Base-by-base conservation (phyloP, 2,797 vertebrate genomes). In the Myioborus miniatus region DNA sequence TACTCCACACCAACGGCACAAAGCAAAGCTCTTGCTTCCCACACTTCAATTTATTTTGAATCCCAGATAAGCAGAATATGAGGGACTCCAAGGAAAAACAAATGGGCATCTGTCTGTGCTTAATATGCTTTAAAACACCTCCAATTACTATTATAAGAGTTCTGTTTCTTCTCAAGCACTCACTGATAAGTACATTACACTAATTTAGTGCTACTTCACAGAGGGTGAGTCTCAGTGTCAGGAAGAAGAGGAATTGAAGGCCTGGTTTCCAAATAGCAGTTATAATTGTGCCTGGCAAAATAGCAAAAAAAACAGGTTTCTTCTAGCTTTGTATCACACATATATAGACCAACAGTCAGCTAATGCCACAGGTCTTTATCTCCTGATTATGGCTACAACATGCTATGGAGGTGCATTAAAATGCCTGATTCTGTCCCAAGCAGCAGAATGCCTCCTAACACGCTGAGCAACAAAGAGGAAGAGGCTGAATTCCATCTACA, bases 121-220 rank as follows among this genome's bases (percentile, higher is more conserved):
- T 72, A 85, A 55, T 39, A 83, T 17, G 27, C 39, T 91, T 87
- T 8, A 11, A 87, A 79, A 69, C 59, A 19, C 16, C 22, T 78
- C 26, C 11, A 63, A 6, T 71, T 74, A 47, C n/a, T 39, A 43
- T 10, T 46, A 27, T 64, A 82, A 82, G 47, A 72, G 43, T 29
- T 92, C 86, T 83, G 47, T 30, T 93, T 93, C 64, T 93, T 84
- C 71, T 94, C 71, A 89, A 76, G 44, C 29, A 63, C 37, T 77
- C 62, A 34, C 21, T 52, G 47, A 5, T 71, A 89, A 77, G 17
- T 46, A 69, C 29, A 47, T 91, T 70, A 80, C 8, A 3, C 15
- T 70, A 77, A 95, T 83, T 79, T 41, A 87, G 43, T 15, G 24
- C 22, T 65, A 41, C 10, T 49, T 74, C 56, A 59, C 7, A 87